phyloP scores from a whole-genome alignment of 2,888 invertebrate species.

The Coelogynopora nodosa region DNA sequence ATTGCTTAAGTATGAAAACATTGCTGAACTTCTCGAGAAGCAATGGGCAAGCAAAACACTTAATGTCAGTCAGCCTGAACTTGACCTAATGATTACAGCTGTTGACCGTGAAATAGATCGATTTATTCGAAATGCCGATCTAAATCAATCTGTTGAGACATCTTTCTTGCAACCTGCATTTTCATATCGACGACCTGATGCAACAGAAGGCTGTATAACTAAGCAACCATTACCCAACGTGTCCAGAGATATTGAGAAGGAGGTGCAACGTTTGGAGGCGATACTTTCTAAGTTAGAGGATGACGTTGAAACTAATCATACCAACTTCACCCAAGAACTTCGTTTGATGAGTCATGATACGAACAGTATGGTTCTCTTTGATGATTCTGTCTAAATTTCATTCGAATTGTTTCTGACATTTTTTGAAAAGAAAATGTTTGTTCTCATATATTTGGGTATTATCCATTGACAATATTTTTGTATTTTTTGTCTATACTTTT shows the following conservation, averaged over 20 bases:
- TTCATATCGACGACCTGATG: neutral
- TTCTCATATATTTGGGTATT: too few species aligned
- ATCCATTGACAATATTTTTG: too few species aligned
- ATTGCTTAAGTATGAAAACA: conserved; percentile 25
- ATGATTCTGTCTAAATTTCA: neutral
- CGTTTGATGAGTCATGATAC: neutral
- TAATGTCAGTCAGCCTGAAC: neutral
- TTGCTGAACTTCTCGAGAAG: conserved; percentile 33
- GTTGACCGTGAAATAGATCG: conserved; percentile 14
- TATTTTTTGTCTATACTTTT: too few species aligned
- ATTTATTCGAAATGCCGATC: neutral
- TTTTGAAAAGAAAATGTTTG: too few species aligned
- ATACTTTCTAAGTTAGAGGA: conserved; percentile 26
- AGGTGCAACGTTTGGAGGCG: conserved; percentile 19
- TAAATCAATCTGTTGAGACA: neutral
- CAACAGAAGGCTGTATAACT: neutral
- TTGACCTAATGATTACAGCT: conserved; percentile 22
- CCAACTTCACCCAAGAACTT: neutral
- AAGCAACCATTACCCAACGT: conserved; percentile 11
- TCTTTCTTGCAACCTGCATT: neutral
- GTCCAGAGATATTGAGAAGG: conserved; percentile 8
- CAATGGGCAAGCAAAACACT: conserved; percentile 29
- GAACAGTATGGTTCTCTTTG: conserved; percentile 1
- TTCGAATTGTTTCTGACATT: neutral
- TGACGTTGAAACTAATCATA: conserved; percentile 33